Conservation (phyloP, 1,140 invertebrate genomes). For the Apis cerana region DNA sequence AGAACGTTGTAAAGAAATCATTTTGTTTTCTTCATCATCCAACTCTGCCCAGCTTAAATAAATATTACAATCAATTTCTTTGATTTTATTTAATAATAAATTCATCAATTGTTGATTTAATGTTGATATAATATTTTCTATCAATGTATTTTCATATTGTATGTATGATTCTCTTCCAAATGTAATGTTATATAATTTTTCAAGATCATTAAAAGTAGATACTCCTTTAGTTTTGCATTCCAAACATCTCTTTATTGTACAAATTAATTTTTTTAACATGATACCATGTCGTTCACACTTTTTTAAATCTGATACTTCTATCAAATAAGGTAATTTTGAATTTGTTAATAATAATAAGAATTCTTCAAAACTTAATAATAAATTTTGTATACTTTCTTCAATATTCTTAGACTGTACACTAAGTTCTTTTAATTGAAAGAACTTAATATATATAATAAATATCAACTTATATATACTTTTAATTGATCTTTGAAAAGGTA, state of each 20-base stretch:
- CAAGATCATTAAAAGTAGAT: conserved; percentile 15
- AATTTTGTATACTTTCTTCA: conserved; percentile 45
- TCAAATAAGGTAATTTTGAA: conserved; percentile 52
- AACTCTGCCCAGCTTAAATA: conserved; percentile 74
- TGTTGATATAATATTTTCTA: conserved; percentile 42
- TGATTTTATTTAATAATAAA: conserved; percentile 68
- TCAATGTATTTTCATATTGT: conserved; percentile 37
- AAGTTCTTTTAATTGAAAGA: conserved; percentile 52
- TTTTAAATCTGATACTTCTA: conserved; percentile 38
- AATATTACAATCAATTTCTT: conserved; percentile 70
- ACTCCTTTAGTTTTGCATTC: conserved; percentile 32
- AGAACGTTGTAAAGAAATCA: conserved; percentile 70
- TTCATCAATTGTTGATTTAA: conserved; percentile 64
- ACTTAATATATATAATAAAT: conserved; percentile 63
- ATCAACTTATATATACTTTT: conserved; percentile 57
- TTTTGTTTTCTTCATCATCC: conserved; percentile 67
- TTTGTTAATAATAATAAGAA: conserved; percentile 59
- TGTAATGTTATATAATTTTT: conserved; percentile 72
- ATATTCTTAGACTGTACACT: conserved; percentile 61
- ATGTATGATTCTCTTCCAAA: conserved; percentile 62
- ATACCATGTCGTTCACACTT: conserved; percentile 66
- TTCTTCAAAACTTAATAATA: conserved; percentile 65
- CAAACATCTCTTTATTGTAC: conserved; percentile 57
- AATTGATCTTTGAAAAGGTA: conserved; percentile 65
- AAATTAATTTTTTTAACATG: conserved; percentile 68